These are phyloP conservation scores for Callospermophilus lateralis DNA, from an alignment of 2,113 vertebrate genomes.

Conservation along the genomic window DNA sequence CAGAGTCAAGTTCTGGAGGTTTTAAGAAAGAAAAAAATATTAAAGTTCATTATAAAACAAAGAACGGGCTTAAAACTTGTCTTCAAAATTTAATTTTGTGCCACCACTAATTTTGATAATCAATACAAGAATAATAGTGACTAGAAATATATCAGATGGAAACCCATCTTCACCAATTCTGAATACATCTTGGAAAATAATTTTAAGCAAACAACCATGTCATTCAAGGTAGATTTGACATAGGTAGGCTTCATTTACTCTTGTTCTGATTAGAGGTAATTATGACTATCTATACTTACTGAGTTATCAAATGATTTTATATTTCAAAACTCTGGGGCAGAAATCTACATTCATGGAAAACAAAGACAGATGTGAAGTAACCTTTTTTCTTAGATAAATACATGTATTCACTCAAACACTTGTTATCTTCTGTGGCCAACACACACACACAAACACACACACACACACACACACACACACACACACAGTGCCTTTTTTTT, in stretches of 20 bases:
- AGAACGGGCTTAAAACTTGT: background rate
- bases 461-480: background rate
- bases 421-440: background rate
- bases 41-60: constrained; percentile 56
- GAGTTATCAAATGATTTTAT: constrained; percentile 19
- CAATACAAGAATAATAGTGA: background rate
- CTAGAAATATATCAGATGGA: background rate
- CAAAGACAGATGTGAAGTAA: background rate
- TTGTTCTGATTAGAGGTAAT: constrained; percentile 16
- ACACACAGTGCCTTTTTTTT: background rate
- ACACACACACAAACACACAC: background rate
- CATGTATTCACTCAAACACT: background rate
- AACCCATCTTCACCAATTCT: constrained; percentile 3
- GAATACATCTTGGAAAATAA: constrained; percentile 16
- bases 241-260: background rate
- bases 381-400: background rate
- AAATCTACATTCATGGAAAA: background rate
- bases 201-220: background rate
- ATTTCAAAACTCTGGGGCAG: constrained; percentile 13
- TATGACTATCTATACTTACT: constrained; percentile 20
- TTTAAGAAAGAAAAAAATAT: constrained; percentile 31
- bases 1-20: constrained; percentile 43
- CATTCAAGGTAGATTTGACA: constrained; percentile 34
- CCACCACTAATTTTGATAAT: constrained; percentile 39
- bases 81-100: constrained; percentile 7